Evolutionary conservation across 2,113 vertebrate genomes (phyloP), one percentile per base, ranked within the genome.

Genomic region (Castor canadensis): DNA sequence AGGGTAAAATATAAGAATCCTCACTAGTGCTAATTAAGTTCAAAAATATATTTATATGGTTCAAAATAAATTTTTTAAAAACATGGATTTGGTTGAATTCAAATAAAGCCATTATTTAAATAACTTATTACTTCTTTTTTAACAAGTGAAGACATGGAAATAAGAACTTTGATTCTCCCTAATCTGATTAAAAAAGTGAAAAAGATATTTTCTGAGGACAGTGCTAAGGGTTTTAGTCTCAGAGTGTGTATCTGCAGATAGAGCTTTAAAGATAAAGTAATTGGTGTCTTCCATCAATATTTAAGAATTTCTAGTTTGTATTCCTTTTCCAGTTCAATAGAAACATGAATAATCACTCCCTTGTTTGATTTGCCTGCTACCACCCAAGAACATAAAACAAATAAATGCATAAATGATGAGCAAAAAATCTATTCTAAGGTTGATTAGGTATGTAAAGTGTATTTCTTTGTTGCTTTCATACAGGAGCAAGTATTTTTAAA

Each of bases 151-250:
- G 91, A 67, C 22, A 90, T 32, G 40, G 38, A 84, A 0, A 4
- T 10, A 90, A 88, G 4, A 69, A 6, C 35, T 64, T 90, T 35
- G 7, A 69, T 90, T 6, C n/a, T 66, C 45, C 28, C 67, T 49
- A 4, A 64, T 15, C 11, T 75, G 52, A 75, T 38, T 58, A 3
- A 81, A 97, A 86, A 91, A 13, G 24, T 69, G 35, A 72, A 35
- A 86, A 96, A 89, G 20, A 30, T 52, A 52, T 11, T 90, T 15
- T 79, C 64, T 83, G n/a, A 85, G 73, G 85, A 86, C 12, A 76
- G 22, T 54, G 30, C 40, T 69, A 73, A 73, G 1, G 35, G n/a
- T 54, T 95, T 16, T 91, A 26, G 43, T 85, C 89, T 86, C 62
- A 82, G 87, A 83, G 5, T 45, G 28, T 66, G 9, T 54, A 4